phyloP scores from a whole-genome alignment of 2,113 vertebrate species.

The Eubucco bourcierii region DNA sequence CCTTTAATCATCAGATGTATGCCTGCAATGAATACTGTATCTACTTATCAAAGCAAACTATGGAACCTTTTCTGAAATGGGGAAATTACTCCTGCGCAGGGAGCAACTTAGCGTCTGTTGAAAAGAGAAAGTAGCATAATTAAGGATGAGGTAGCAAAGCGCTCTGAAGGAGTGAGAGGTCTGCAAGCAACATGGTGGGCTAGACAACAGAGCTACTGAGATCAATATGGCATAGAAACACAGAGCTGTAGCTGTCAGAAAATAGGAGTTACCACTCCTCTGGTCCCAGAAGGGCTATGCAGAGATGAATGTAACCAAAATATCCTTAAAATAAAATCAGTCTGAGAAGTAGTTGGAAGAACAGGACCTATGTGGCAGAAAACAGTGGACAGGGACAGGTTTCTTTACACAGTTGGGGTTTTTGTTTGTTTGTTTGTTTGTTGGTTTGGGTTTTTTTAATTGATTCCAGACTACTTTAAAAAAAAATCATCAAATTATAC shows the following conservation, averaged over 20 bases:
- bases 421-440: no score
- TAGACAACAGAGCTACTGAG: not conserved
- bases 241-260: not conserved
- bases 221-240: not conserved
- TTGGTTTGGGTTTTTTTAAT: not conserved
- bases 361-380: not conserved
- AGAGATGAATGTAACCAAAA: not conserved
- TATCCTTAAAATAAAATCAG: not conserved
- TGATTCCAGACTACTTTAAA: no score
- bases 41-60: not conserved
- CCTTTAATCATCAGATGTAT: not conserved
- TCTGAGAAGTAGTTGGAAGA: not conserved
- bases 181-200: accelerated
- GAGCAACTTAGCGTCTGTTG: not conserved
- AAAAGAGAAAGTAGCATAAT: not conserved
- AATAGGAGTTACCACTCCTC: not conserved
- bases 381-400: not conserved
- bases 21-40: not conserved
- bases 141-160: not conserved
- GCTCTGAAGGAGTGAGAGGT: not conserved
- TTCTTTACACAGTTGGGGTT: no score
- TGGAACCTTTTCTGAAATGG: not conserved
- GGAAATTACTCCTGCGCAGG: not conserved
- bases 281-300: not conserved
- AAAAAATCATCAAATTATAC: not conserved